phyloP scores from a whole-genome alignment of 1,140 invertebrate genomes.

The Drosophila kohkoa region DNA sequence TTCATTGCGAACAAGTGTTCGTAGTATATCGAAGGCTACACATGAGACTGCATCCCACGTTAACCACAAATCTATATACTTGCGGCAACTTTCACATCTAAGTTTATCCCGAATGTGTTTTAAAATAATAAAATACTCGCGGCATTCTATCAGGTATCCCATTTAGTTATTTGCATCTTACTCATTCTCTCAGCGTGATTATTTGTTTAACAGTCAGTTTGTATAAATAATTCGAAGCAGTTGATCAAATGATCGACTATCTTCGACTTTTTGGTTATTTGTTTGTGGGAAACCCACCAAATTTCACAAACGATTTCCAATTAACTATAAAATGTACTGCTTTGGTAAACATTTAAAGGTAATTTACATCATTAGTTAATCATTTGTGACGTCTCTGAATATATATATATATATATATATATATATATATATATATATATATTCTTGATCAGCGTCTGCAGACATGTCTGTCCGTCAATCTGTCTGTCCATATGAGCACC shows the following conservation, averaged over 20 bases:
- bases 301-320: neutral
- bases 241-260: slow-evolving; percentile 58
- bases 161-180: slow-evolving; percentile 3
- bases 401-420: no score
- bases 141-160: slow-evolving; percentile 2
- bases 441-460: no score
- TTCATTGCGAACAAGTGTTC: slow-evolving; percentile 23
- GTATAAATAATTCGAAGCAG: slow-evolving; percentile 57
- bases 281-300: neutral
- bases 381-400: no score
- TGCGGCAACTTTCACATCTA: neutral
- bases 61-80: neutral
- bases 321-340: slow-evolving; percentile 1
- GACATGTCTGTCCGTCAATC: no score
- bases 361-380: no score
- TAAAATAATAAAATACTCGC: slow-evolving; percentile 11
- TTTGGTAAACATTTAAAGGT: no score
- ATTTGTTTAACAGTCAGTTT: slow-evolving; percentile 46
- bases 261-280: neutral
- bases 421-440: no score
- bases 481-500: no score
- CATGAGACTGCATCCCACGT: slow-evolving; percentile 1
- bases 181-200: slow-evolving; percentile 40
- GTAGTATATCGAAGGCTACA: neutral
- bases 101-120: slow-evolving; percentile 7